These are phyloP conservation scores for Candoia aspera DNA, from an alignment of 2,113 vertebrate genomes.

Conservation along the genomic window DNA sequence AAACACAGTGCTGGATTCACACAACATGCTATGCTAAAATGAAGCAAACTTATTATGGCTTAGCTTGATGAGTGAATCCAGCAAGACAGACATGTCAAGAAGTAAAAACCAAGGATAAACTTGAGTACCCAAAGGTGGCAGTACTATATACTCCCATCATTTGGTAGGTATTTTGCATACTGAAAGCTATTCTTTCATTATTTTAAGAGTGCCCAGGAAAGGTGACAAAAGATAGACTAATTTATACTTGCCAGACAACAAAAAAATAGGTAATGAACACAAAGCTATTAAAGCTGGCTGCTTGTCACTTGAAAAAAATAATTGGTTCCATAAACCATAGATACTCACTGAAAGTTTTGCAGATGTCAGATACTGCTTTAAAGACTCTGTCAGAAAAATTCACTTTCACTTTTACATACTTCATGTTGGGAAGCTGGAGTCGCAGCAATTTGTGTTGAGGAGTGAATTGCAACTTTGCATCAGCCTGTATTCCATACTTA, in stretches of 20 bases:
- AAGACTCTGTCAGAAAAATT: slow-evolving; percentile 99
- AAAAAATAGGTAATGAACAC: neutral
- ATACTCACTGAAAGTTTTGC: slow-evolving; percentile 99
- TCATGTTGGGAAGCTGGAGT: slow-evolving; percentile 98
- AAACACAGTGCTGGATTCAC: neutral
- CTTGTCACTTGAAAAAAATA: neutral
- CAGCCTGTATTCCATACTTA: slow-evolving; percentile 97
- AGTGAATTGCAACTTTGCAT: slow-evolving; percentile 95
- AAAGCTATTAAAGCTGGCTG: slow-evolving; percentile 14
- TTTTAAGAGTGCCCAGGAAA: neutral
- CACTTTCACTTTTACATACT: slow-evolving; percentile 98
- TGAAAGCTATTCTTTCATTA: neutral
- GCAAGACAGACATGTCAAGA: neutral
- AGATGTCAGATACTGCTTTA: slow-evolving; percentile 98
- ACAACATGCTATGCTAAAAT: neutral
- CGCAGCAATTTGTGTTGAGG: slow-evolving; percentile 97
- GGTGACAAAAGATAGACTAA: neutral
- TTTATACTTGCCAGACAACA: neutral
- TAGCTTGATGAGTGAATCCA: neutral
- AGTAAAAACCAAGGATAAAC: neutral
- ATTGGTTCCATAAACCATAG: neutral
- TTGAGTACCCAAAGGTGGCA: neutral
- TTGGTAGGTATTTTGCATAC: neutral
- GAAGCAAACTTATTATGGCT: neutral
- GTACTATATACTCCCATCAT: neutral